Base-by-base conservation (phyloP, 2,888 invertebrate genomes). In the Sphinx pinastri region DNA sequence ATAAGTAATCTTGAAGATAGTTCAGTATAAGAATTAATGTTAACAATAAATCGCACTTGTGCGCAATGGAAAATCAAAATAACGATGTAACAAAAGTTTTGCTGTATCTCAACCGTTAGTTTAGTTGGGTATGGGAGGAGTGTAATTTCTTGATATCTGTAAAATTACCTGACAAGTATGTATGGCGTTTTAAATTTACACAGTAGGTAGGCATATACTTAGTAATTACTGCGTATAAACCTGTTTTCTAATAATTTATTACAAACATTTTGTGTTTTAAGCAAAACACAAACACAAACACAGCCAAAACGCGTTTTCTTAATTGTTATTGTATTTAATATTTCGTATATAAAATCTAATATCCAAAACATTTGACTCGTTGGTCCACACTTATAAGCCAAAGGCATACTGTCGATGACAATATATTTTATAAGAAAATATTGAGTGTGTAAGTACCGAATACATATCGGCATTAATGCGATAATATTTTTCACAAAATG, bases 311-410 rank as follows among this genome's bases (percentile, higher is more conserved):
- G 84, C 84, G 80, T 87, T 85, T 79, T 77, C 85, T 87, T 90
- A 89, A 76, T 82, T 78, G 74, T 77, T 85, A 88, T 76, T 75
- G 77, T 60, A 71, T 78, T 81, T 81, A 82, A 83, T 81, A 81
- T 83, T 82, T 78, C 80, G 86, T 84, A 78, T 86, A 88, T 85
- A 90, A 90, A 88, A 86, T 83, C 86, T 88, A 89, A 83, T 79
- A 84, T 86, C 82, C 83, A 88, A 89, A 90, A 92, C 86, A 88
- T 87, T 90, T 90, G 92, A 91, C 90, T 86, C 91, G 68, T 93
- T 94, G 93, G 93, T 94, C 93, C 93, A 85, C 91, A 86, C 63
- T 77, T 84, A 84, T 82, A 92, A 93, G 93, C 92, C 89, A 92
- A 90, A 93, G 91, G 92, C 92, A 84, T 85, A 77, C 77, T 82